Conservation (phyloP, 1,140 invertebrate genomes). For the Atta colombica region DNA sequence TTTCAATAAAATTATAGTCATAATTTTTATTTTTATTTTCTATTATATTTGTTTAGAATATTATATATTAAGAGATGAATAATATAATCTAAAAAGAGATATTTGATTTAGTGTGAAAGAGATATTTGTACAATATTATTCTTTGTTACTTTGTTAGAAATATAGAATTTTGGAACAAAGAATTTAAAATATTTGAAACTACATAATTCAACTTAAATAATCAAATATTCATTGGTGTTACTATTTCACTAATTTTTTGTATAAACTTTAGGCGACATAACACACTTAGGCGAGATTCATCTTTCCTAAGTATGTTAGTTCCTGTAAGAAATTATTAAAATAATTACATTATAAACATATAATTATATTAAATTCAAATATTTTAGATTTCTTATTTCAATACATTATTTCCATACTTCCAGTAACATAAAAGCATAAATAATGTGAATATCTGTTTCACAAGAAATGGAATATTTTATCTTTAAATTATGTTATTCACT, state of each 20-base stretch:
- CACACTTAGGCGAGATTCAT: no score
- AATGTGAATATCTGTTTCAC: neutral
- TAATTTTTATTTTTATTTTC: slow-evolving; percentile 1
- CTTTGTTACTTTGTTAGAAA: neutral
- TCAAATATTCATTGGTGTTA: neutral
- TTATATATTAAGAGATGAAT: neutral
- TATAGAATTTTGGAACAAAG: neutral
- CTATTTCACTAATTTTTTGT: neutral
- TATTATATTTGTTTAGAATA: neutral
- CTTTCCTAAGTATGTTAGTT: no score
- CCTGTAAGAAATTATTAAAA: neutral
- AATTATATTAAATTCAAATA: neutral
- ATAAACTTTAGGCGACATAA: no score
- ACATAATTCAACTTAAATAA: neutral
- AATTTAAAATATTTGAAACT: neutral
- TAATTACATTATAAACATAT: neutral
- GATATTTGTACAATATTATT: neutral
- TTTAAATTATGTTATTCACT: neutral
- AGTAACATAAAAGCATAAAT: neutral
- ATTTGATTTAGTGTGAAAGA: neutral
- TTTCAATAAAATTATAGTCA: neutral
- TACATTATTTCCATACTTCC: neutral
- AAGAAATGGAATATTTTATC: slow-evolving; percentile 1
- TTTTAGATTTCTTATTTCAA: neutral
- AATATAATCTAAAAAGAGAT: neutral